Conservation (phyloP, 30 jellyfish, hydroid and myxozoan genomes). For the Chrysaora quinquecirrha region DNA sequence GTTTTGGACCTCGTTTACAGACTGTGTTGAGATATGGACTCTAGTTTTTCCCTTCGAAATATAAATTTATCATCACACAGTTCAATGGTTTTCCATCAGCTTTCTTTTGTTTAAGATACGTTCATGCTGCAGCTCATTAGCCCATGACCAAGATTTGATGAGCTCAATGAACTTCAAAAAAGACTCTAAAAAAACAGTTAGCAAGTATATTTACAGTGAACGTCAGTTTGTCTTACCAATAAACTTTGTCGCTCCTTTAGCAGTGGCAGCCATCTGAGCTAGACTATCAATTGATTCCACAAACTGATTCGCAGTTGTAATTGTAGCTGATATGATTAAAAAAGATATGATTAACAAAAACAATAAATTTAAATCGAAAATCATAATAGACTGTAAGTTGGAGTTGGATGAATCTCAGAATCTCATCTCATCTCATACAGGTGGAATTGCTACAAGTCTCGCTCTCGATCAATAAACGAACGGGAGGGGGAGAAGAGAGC, state of each 20-base stretch:
- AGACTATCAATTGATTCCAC: conserved; percentile 73
- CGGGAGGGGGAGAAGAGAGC: neutral
- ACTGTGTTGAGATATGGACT: too few relatives aligned
- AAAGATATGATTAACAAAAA: neutral
- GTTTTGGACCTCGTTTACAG: too few relatives aligned
- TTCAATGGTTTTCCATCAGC: neutral
- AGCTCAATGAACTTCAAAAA: neutral
- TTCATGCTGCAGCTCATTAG: too few relatives aligned
- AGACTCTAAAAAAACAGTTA: neutral
- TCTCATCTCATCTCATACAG: too few relatives aligned
- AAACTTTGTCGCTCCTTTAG: conserved; percentile 89
- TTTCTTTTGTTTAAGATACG: neutral
- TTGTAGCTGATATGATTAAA: conserved; percentile 65
- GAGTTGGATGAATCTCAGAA: neutral
- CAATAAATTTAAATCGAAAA: neutral
- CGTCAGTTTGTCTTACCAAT: conserved; percentile 59
- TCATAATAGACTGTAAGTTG: too few relatives aligned
- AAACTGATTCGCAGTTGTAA: conserved; percentile 77
- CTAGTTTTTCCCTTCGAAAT: too few relatives aligned
- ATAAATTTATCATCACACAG: too few relatives aligned
- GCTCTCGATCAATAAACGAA: too few relatives aligned
- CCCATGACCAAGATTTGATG: neutral
- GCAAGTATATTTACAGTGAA: neutral
- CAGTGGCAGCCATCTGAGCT: conserved; percentile 86
- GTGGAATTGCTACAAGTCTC: neutral